Percentiles rank a stretch among this genome's conserved stretches.
Evolutionary conservation across 2,888 invertebrate species (phyloP).

Genomic region (Bellardia bayeri): DNA sequence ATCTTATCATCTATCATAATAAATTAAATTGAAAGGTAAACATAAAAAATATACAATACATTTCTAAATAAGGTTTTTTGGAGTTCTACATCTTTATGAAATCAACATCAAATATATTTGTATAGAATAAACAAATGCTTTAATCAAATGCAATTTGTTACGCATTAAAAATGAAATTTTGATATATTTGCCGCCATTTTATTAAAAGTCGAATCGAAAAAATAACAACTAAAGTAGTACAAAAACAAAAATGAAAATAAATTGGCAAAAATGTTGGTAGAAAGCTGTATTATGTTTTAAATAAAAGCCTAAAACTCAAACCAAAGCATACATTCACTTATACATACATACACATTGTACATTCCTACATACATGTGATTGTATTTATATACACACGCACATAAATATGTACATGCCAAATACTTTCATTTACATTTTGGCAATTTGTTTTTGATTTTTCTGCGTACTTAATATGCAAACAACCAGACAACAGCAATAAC

Average conservation of each 20-base stretch:
- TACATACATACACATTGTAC: too few relatives aligned
- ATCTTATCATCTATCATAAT: too few relatives aligned
- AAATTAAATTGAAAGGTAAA: too few relatives aligned
- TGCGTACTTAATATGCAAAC: constrained; percentile 24
- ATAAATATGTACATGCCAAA: not conserved
- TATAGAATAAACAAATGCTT: not conserved
- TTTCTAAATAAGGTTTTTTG: not conserved
- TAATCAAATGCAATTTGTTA: constrained; percentile 28
- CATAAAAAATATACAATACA: too few relatives aligned
- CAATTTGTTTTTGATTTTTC: constrained; percentile 26
- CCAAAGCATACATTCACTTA: too few relatives aligned
- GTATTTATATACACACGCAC: not conserved
- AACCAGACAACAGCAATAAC: constrained; percentile 14
- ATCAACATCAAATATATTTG: not conserved
- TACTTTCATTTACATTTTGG: constrained; percentile 28
- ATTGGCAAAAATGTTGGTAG: constrained; percentile 32
- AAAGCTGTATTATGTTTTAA: not conserved
- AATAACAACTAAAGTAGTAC: not conserved
- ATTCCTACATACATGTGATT: too few relatives aligned
- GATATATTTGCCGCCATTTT: constrained; percentile 27
- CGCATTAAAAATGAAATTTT: constrained; percentile 21
- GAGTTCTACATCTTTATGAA: not conserved
- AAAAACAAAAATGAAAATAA: not conserved
- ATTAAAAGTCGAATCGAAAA: not conserved
- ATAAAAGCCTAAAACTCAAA: not conserved